Base-by-base conservation (phyloP, 2,797 vertebrate genomes). In the Yasuhikotakia modesta region DNA sequence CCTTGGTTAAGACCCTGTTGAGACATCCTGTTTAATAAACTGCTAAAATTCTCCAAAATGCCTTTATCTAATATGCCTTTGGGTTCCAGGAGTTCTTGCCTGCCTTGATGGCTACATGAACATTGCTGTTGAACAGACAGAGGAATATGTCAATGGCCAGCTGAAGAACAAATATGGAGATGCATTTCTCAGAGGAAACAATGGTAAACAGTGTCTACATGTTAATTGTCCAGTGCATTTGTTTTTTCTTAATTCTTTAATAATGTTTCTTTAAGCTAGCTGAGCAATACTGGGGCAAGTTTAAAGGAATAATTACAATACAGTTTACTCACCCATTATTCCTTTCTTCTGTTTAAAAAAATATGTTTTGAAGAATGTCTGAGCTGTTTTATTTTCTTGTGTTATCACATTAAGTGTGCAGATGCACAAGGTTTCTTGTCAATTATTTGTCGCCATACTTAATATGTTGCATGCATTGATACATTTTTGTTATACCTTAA, bases 81-180 rank as follows among this genome's bases (percentile, higher is more conserved):
- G 39, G 4, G 69, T 61, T 87, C 0, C 86, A 99, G 98, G 98
- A 89, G 98, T 99, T 67, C 91, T 99, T 85, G 98, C 98, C 77
- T 99, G 98, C 83, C 89, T 99, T 86, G 98, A 99, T 86, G 98
- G 98, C 1, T 99, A 99, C 87, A 99, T 99, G 98, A 99, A 99
- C 84, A 99, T 99, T 73, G 98, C 98, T 70, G 93, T 99, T 83
- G 98, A 99, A 86, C 98, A 99, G 91, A 99, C 98, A 0, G 98
- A 99, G 87, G 98, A 99, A 80, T 99, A 99, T 70, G 98, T 99
- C 57, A 99, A 99, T 21, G 98, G 98, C 4, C 98, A 99, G 71
- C 92, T 99, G 83, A 99, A 99, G 90, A 99, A 99, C 88, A 99
- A 99, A 88, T 99, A 99, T 0, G 98, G 97, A 32, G 98, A 99